Evolutionary conservation across 2,888 invertebrate genomes (phyloP), one percentile per base, ranked within the genome.

Genomic region (Sceliomorpha sp.): DNA sequence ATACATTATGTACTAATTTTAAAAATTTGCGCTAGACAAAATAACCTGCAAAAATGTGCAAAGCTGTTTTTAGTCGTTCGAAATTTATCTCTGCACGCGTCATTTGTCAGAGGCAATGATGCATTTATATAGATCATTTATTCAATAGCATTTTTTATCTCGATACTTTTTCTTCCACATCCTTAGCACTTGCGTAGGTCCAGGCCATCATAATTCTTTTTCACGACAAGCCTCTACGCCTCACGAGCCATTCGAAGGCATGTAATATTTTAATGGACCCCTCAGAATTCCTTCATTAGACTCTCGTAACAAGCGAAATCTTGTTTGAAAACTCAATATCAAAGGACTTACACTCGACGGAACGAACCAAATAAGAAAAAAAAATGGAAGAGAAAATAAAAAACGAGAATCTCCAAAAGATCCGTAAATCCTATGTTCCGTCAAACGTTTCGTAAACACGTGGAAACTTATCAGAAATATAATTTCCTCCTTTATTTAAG

Each of bases 241-340:
- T 39, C 39, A 20, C 39, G 20, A 39, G 29, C 32, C 45, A 8
- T 17, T 45, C 50, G 50, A 55, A 55, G 37, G 29, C 62, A 51
- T 59, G 63, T 69, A 63, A 69, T 58, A 69, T 69, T 69, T 63
- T 69, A 69, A 69, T 69, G 69, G 53, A 62, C 63, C 51, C 32
- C 67, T 47, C 50, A 15, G 37, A 15, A 27, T 31, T 29, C 51
- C 66, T 59, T 59, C 53, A 53, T 67, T 58, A 58, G 50, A 51
- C 64, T 31, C 40, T 44, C 51, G 44, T 44, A 51, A 59, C 58
- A 58, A 59, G 51, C 13, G 12, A 14, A 55, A 68, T 60, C 67
- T 55, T 48, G 60, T 29, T 32, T 29, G n/a, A 48, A 36, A 59
- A 55, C 47, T 36, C 42, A 59, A 13, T 59, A 47, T 55, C 47